These are phyloP conservation scores for Aphodius granarius DNA, from an alignment of 2,888 invertebrate species.

Conservation along the genomic window DNA sequence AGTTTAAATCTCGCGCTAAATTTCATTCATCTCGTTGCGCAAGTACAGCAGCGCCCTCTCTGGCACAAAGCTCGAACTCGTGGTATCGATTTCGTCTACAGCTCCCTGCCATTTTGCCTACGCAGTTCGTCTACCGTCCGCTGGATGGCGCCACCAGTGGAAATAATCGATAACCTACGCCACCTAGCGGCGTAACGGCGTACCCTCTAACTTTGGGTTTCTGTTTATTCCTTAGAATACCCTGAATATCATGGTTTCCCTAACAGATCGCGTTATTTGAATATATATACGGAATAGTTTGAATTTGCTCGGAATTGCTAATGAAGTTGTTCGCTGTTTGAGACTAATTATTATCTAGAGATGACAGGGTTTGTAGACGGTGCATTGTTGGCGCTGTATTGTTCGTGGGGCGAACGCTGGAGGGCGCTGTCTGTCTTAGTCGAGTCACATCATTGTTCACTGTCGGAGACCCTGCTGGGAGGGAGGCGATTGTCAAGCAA, in stretches of 20 bases:
- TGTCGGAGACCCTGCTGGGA: neutral
- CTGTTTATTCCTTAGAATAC: neutral
- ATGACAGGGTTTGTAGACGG: neutral
- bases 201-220: neutral
- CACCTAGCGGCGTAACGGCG: neutral
- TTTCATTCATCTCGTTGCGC: no score
- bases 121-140: neutral
- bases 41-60: neutral
- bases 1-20: no score
- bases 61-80: neutral
- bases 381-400: neutral
- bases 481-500: neutral
- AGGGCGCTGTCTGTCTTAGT: neutral
- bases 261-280: neutral
- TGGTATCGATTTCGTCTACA: neutral
- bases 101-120: neutral
- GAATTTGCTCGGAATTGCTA: neutral
- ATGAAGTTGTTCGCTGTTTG: neutral
- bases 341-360: neutral
- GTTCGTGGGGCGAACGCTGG: neutral
- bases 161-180: neutral
- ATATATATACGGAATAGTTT: neutral
- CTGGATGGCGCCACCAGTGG: neutral
- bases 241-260: neutral
- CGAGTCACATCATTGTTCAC: neutral